Evolutionary conservation across 2,797 vertebrate genomes (phyloP).

Genomic region (Peromyscus attwateri): DNA sequence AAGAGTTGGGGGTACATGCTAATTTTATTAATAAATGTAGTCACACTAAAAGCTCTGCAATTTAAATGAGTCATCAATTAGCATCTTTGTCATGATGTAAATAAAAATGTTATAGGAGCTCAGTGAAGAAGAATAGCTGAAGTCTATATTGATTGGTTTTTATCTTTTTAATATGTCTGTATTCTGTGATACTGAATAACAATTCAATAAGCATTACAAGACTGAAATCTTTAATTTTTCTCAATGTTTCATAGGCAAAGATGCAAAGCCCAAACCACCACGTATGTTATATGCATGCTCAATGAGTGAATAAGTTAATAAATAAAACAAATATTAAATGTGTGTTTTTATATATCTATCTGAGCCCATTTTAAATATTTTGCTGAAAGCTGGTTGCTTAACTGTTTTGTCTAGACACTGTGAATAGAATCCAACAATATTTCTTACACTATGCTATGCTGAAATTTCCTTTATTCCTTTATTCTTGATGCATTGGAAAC

Average conservation of each 20-base stretch:
- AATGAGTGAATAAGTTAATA: background rate
- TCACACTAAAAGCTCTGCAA: conserved; percentile 1
- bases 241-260: conserved; percentile 71
- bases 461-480: conserved; percentile 14
- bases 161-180: conserved; percentile 29
- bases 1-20: background rate
- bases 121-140: background rate
- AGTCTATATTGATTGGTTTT: background rate
- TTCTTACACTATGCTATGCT: conserved; percentile 20
- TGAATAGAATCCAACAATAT: background rate
- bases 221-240: conserved; percentile 34
- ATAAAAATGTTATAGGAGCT: background rate
- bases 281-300: conserved; percentile 52
- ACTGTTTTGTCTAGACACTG: background rate
- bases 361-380: conserved; percentile 35
- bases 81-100: background rate
- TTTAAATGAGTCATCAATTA: conserved; percentile 23
- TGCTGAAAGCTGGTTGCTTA: background rate
- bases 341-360: background rate
- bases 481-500: background rate
- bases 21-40: background rate
- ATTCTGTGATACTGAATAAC: background rate
- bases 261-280: conserved; percentile 71
- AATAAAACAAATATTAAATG: conserved; percentile 10
- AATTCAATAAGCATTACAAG: background rate